Evolutionary conservation across 2,113 vertebrate genomes (phyloP).

Genomic region (Pituophis catenifer): DNA sequence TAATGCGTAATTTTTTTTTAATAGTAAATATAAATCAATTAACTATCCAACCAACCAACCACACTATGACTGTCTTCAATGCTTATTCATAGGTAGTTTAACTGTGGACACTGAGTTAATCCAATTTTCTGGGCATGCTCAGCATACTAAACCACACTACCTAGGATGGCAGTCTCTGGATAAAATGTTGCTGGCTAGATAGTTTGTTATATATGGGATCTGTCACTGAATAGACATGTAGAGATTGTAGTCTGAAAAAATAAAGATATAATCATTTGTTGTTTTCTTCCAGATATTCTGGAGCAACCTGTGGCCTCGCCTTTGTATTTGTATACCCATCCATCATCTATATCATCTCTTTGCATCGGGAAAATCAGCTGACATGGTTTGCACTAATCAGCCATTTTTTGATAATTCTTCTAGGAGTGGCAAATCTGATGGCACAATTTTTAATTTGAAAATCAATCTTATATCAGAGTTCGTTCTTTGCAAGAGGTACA

Average conservation of each 20-base stretch:
- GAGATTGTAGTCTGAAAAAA: background rate
- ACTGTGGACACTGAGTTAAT: background rate
- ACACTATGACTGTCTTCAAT: background rate
- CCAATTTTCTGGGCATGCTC: background rate
- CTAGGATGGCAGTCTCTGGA: background rate
- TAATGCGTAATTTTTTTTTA: background rate
- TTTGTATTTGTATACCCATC: slow-evolving; percentile 92
- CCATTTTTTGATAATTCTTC: slow-evolving; percentile 83
- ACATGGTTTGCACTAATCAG: slow-evolving; percentile 78
- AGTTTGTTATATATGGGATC: background rate
- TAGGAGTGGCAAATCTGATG: slow-evolving; percentile 86
- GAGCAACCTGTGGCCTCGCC: slow-evolving; percentile 89
- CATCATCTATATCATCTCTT: slow-evolving; percentile 84
- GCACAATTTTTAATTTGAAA: slow-evolving; percentile 91
- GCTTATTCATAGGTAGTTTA: background rate
- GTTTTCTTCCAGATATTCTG: slow-evolving; percentile 81
- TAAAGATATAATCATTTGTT: slow-evolving; percentile 16
- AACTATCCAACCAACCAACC: background rate
- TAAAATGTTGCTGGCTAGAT: background rate
- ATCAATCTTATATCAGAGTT: slow-evolving; percentile 21
- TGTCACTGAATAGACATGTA: rapidly evolving
- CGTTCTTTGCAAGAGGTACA: slow-evolving; percentile 40
- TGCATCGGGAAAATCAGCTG: slow-evolving; percentile 73
- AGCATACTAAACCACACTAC: background rate
- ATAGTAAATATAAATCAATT: background rate